Percentiles rank a stretch among this genome's conserved stretches.
These are phyloP conservation scores for Neomorphus geoffroyi DNA, from an alignment of 2,797 vertebrate species.

Conservation along the genomic window DNA sequence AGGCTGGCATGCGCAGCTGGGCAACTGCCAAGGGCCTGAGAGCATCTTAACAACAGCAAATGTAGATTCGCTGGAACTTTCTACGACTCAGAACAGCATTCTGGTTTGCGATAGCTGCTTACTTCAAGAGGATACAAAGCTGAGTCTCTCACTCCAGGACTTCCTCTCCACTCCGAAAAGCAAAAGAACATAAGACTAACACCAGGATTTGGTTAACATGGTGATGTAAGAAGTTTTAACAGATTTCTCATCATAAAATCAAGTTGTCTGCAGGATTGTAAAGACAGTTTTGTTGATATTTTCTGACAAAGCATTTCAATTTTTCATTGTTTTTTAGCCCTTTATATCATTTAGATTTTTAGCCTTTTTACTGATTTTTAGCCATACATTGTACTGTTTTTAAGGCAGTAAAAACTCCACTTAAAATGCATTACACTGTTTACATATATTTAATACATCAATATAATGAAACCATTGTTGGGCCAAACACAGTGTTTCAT, in stretches of 20 bases:
- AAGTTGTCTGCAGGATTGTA: neutral
- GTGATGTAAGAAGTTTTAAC: neutral
- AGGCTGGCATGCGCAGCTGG: neutral
- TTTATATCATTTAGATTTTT: neutral
- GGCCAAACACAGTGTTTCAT: neutral
- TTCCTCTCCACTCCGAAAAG: neutral
- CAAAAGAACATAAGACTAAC: neutral
- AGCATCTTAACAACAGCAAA: neutral
- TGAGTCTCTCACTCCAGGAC: neutral
- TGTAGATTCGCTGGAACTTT: neutral
- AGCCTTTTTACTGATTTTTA: neutral
- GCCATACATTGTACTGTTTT: neutral
- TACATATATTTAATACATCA: neutral
- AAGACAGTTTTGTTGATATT: neutral
- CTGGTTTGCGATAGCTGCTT: neutral
- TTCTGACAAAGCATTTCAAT: neutral
- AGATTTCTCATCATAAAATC: neutral
- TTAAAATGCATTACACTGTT: neutral
- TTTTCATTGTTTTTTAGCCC: neutral
- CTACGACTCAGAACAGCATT: neutral
- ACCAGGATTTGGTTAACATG: accelerated
- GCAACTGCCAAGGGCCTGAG: neutral
- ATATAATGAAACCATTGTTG: neutral
- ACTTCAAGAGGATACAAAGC: neutral
- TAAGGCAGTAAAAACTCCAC: neutral